A percentile compares a stretch with the other conserved stretches of the same genome.
Evolutionary conservation across 2,113 vertebrate genomes (phyloP).

Genomic region (Heterotis niloticus): DNA sequence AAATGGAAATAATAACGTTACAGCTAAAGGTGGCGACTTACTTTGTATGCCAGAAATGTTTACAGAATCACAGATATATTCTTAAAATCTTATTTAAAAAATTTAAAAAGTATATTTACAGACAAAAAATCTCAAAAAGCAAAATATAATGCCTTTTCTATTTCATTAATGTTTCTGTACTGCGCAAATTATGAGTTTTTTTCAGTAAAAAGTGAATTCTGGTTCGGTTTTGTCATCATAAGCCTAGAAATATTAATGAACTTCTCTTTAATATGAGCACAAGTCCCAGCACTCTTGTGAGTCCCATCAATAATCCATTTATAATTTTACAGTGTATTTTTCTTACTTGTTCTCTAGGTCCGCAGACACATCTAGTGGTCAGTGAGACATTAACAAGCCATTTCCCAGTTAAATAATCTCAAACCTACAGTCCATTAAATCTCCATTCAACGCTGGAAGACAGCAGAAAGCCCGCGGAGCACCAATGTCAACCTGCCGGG

Average conservation of each 20-base stretch:
- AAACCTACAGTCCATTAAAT: not conserved
- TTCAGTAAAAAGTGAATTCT: no score
- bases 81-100: no score
- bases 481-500: conserved; percentile 30
- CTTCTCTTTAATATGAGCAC: not conserved
- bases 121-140: no score
- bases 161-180: no score
- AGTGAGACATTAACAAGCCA: not conserved
- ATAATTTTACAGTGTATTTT: not conserved
- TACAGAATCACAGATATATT: no score
- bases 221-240: no score
- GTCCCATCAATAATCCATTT: not conserved
- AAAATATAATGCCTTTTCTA: no score
- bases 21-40: not conserved
- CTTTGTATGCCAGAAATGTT: no score
- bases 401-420: conserved; percentile 10
- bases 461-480: conserved; percentile 16
- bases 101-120: no score
- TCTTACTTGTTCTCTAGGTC: not conserved
- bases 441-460: not conserved
- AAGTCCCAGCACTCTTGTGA: no score
- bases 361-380: not conserved
- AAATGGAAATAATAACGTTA: not conserved
- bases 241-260: no score
- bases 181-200: no score